These are phyloP conservation scores for Apogon hyalosoma DNA, from an alignment of 2,797 vertebrate species.

Conservation along the genomic window DNA sequence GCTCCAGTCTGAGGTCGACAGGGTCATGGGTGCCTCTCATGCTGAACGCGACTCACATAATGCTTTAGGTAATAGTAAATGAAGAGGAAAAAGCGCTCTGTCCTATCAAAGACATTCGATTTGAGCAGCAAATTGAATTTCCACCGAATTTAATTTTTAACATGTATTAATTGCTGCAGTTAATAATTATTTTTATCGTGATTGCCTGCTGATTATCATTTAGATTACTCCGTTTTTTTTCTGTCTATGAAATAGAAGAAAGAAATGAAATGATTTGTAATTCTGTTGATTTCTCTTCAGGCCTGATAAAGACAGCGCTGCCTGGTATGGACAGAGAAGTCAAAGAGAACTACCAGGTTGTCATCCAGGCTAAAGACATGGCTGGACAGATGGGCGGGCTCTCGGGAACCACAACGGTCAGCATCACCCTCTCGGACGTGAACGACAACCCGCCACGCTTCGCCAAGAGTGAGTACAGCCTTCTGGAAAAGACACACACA, in stretches of 20 bases:
- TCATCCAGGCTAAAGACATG: constrained; percentile 99
- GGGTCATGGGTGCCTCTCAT: constrained; percentile 21
- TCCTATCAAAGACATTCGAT: neutral
- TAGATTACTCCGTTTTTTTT: neutral
- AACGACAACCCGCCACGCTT: constrained; percentile 96
- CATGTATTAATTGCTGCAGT: neutral
- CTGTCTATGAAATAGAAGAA: neutral
- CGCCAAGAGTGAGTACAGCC: constrained; percentile 88
- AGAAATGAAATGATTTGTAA: no score
- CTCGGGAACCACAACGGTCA: constrained; percentile 94
- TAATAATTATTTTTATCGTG: neutral
- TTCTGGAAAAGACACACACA: constrained; percentile 24
- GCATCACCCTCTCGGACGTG: constrained; percentile 93
- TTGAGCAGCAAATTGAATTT: neutral
- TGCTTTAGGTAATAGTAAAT: constrained; percentile 15
- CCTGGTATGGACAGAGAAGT: constrained; percentile 97
- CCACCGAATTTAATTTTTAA: neutral
- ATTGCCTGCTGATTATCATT: neutral
- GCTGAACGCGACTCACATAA: constrained; percentile 21
- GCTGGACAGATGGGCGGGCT: constrained; percentile 97
- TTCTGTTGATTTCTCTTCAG: constrained; percentile 68
- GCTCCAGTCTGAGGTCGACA: constrained; percentile 15
- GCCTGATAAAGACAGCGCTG: constrained; percentile 94
- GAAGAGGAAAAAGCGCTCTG: constrained; percentile 24
- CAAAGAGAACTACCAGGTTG: constrained; percentile 94